Evolutionary conservation across 2,113 vertebrate species (phyloP), one percentile per base, ranked within the genome.

Genomic region (Perca flavescens): DNA sequence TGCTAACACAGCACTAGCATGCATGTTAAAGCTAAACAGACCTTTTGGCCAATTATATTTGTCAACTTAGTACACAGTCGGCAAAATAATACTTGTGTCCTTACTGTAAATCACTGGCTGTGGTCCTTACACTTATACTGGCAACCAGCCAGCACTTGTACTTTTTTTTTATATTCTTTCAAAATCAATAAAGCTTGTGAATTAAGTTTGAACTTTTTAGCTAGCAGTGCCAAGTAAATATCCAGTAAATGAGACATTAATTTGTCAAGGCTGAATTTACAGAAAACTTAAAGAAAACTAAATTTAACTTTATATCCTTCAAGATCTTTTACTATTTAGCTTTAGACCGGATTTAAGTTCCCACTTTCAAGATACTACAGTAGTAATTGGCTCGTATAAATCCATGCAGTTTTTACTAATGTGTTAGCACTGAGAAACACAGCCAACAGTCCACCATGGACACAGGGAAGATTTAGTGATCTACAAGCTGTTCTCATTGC

Each of bases 11-110:
- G 17, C 52, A 7, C 10, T 31, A 56, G 1, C 72, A 36, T 21
- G 22, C 52, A 47, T 28, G 22, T 63, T 22, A 14, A 19, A 79
- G 46, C 31, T 19, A 65, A 69, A 77, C 19, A 64, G 15, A 62
- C 21, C 12, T 60, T 79, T 46, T 46, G 69, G 69, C 34, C 63
- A 34, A 49, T 11, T 62, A 40, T 11, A 4, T 49, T 36, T 47
- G 19, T 36, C 36, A 71, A 71, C 25, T 12, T 49, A 50, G 6
- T 21, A 47, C 63, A n/a, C 21, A 31, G 8, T 22, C 16, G 46
- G 54, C 19, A 70, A 62, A 47, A 74, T 40, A 6, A 60, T 53
- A 28, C 69, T 19, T 1, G 19, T 36, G 46, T 25, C 60, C 10
- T 58, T 34, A 43, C 8, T 43, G 2, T 43, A 9, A 0, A 46